Percentiles rank a stretch among this genome's conserved stretches.
These are phyloP conservation scores for Pyrgus malvae DNA, from an alignment of 2,888 invertebrate species.

Conservation along the genomic window DNA sequence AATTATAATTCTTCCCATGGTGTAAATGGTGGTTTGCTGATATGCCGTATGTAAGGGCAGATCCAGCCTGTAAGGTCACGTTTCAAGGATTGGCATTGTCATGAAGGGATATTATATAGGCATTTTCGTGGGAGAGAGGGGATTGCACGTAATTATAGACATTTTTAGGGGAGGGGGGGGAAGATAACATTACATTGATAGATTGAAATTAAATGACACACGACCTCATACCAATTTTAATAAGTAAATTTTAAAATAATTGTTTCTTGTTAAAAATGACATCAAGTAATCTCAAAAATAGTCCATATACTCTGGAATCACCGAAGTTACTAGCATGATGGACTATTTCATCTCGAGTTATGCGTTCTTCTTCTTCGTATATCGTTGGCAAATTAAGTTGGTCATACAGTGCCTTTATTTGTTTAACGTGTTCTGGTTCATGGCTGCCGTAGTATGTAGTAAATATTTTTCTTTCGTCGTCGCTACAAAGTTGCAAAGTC, in stretches of 20 bases:
- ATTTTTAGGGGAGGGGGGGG: too few relatives aligned
- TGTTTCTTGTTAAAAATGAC: neutral
- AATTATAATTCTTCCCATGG: too few relatives aligned
- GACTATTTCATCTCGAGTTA: conserved; percentile 86
- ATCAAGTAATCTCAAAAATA: neutral
- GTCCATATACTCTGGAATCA: conserved; percentile 53
- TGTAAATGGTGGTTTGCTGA: too few relatives aligned
- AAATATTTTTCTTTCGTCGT: conserved; percentile 78
- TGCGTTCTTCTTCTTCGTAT: conserved; percentile 87
- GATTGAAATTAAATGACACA: too few relatives aligned
- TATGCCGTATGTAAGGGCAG: too few relatives aligned
- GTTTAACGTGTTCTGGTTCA: conserved; percentile 83
- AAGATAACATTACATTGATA: too few relatives aligned
- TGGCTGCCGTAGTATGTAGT: conserved; percentile 86
- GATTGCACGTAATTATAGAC: too few relatives aligned
- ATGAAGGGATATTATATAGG: too few relatives aligned
- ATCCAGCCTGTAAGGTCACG: too few relatives aligned
- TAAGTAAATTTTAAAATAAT: neutral
- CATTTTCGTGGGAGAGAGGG: too few relatives aligned
- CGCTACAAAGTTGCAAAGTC: conserved; percentile 87
- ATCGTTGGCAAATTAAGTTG: conserved; percentile 86
- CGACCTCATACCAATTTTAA: too few relatives aligned
- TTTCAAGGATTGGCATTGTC: too few relatives aligned
- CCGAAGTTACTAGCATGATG: conserved; percentile 87
- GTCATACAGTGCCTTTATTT: conserved; percentile 63